Conservation (phyloP, 92 coral and sea anemone species). For the Phenganax stokvisi region DNA sequence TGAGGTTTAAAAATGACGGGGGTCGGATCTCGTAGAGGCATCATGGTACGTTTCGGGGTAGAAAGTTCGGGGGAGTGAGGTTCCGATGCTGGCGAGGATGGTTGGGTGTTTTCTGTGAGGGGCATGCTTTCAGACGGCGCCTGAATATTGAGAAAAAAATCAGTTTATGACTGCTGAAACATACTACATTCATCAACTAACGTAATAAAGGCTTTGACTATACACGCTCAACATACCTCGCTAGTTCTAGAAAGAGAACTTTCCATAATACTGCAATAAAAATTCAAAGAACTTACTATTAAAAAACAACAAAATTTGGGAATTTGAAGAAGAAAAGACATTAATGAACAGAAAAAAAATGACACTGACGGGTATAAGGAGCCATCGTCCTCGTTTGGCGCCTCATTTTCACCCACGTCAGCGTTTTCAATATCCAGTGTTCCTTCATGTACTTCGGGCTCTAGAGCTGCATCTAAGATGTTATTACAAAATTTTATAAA, state of each 20-base stretch:
- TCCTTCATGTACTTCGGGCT: too few relatives aligned
- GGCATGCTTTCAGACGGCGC: not conserved
- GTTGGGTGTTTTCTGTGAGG: not conserved
- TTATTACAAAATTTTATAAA: too few relatives aligned
- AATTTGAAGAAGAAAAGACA: not conserved
- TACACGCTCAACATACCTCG: not conserved
- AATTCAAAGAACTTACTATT: not conserved
- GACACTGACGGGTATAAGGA: too few relatives aligned
- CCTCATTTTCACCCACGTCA: too few relatives aligned
- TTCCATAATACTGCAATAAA: not conserved
- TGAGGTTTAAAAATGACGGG: not conserved
- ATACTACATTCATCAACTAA: not conserved
- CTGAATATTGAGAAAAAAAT: not conserved
- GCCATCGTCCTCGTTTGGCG: too few relatives aligned
- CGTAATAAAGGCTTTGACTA: not conserved
- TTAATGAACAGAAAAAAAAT: too few relatives aligned
- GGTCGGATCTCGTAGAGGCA: slow-evolving; percentile 30
- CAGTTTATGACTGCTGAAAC: too few relatives aligned
- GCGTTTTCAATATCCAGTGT: too few relatives aligned
- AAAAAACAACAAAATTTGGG: not conserved
- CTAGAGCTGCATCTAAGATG: too few relatives aligned
- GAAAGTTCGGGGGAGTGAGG: not conserved
- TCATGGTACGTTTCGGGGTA: not conserved
- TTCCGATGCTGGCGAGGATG: not conserved
- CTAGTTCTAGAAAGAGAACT: not conserved